Evolutionary conservation across 2,113 vertebrate species (phyloP).

Genomic region (Cynocephalus volans): DNA sequence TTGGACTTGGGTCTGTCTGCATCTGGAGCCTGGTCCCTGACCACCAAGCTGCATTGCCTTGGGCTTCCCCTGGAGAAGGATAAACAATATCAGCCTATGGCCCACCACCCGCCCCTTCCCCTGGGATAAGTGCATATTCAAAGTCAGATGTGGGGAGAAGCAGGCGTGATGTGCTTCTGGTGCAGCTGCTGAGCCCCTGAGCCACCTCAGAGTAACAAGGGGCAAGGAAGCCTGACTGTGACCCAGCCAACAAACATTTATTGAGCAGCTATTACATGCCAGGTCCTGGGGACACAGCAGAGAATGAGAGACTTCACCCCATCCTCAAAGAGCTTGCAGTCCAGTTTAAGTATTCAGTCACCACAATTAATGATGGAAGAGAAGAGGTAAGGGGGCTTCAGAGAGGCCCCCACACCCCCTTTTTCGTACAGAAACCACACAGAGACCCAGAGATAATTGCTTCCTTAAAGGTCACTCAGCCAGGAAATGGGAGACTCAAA

Average conservation of each 20-base stretch:
- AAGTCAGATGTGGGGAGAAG: background rate
- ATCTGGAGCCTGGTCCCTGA: background rate
- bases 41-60: background rate
- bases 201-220: background rate
- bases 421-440: background rate
- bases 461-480: background rate
- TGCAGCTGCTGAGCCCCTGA: background rate
- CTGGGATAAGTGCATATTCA: background rate
- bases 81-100: background rate
- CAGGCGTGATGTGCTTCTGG: background rate
- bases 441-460: background rate
- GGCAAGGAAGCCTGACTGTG: background rate
- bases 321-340: background rate
- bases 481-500: background rate
- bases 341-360: background rate
- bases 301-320: background rate
- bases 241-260: background rate
- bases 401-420: too few species aligned
- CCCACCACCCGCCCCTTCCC: background rate
- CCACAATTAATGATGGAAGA: background rate
- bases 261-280: background rate
- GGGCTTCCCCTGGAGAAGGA: background rate
- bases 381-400: too few species aligned
- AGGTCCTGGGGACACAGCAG: background rate
- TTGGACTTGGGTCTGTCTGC: background rate